These are phyloP conservation scores for Falco columbarius DNA, from an alignment of 2,797 vertebrate genomes.

Conservation along the genomic window DNA sequence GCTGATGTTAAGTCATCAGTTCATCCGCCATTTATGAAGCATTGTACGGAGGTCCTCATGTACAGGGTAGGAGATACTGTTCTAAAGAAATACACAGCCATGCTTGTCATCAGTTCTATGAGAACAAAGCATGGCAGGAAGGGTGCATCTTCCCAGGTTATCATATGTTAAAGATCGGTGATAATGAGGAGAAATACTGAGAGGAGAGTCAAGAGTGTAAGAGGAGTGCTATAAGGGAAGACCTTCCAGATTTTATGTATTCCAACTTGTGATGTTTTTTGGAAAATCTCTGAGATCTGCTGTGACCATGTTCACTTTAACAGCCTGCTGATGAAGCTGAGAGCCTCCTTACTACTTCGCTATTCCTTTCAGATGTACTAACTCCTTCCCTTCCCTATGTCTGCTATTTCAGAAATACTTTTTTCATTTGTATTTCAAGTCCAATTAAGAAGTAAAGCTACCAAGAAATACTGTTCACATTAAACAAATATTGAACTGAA, in stretches of 20 bases:
- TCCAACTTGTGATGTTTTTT: not conserved
- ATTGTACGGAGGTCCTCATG: not conserved
- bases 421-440: not conserved
- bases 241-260: not conserved
- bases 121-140: not conserved
- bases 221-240: not conserved
- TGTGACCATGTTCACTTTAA: not conserved
- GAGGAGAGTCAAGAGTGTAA: not conserved
- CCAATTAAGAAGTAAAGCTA: not conserved
- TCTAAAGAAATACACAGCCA: not conserved
- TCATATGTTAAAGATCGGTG: accelerated
- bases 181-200: not conserved
- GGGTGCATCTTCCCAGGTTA: not conserved
- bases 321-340: not conserved
- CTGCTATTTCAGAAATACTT: not conserved
- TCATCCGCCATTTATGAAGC: not conserved
- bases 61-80: not conserved
- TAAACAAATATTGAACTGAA: not conserved
- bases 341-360: not conserved
- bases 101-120: not conserved
- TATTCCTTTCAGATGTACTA: not conserved
- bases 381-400: not conserved
- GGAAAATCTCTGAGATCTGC: not conserved
- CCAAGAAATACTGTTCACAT: not conserved
- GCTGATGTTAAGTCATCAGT: not conserved